These are phyloP conservation scores for Cryptocephalus primarius DNA, from an alignment of 2,888 invertebrate species.

Conservation along the genomic window DNA sequence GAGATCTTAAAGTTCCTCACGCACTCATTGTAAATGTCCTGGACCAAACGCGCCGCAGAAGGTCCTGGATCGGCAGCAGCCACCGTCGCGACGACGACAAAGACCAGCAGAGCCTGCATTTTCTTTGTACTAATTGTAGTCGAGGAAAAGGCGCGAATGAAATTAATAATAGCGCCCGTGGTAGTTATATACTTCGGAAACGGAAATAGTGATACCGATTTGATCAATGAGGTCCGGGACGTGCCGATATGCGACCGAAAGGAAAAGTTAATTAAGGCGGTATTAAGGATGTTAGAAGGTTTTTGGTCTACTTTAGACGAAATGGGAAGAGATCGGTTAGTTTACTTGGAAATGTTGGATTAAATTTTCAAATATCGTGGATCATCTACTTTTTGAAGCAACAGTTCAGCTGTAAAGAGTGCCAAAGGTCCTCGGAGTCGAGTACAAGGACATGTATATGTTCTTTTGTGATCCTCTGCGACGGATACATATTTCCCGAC, in stretches of 20 bases:
- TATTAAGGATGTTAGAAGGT: no score
- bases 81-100: background rate
- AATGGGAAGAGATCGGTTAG: no score
- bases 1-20: slow-evolving; percentile 55
- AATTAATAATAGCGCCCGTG: slow-evolving; percentile 1
- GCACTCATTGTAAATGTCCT: slow-evolving; percentile 57
- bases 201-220: slow-evolving; percentile 4
- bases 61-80: slow-evolving; percentile 16
- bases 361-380: no score
- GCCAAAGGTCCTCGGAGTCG: no score
- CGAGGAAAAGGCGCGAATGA: slow-evolving; percentile 7
- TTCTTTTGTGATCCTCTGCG: no score
- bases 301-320: no score
- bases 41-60: slow-evolving; percentile 52
- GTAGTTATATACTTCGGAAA: slow-evolving; percentile 9
- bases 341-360: no score
- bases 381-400: no score
- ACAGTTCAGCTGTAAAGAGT: no score
- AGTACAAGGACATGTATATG: no score
- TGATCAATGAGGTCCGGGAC: slow-evolving; percentile 4
- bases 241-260: slow-evolving; percentile 4
- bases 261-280: slow-evolving; percentile 27
- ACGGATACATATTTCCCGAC: no score
- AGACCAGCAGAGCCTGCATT: background rate
- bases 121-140: slow-evolving; percentile 8